phyloP scores from a whole-genome alignment of 2,113 vertebrate genomes.

The Prunella himalayana region DNA sequence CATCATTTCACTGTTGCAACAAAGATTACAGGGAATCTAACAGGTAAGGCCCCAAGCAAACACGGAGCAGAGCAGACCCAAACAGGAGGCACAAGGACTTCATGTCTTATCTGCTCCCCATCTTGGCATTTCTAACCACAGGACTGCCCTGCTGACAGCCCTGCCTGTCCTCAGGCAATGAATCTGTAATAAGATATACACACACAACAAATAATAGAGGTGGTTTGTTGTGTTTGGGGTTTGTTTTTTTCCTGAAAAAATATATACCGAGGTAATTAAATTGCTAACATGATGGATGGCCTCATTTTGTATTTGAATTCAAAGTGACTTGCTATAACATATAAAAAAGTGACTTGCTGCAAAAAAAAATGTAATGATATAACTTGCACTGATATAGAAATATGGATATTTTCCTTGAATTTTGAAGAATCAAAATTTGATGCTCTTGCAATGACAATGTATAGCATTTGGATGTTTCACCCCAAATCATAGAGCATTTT shows the following conservation, averaged over 20 bases:
- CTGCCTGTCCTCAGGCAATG: conserved; percentile 76
- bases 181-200: conserved; percentile 86
- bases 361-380: conserved; percentile 23
- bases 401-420: conserved; percentile 39
- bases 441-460: not conserved
- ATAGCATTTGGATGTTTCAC: not conserved
- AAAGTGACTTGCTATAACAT: conserved; percentile 72
- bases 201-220: conserved; percentile 78
- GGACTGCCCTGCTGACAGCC: conserved; percentile 69
- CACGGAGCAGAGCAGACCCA: not conserved
- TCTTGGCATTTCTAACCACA: conserved; percentile 70
- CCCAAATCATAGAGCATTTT: not conserved
- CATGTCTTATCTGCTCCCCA: conserved; percentile 72
- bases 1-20: conserved; percentile 72
- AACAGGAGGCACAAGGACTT: conserved; percentile 60
- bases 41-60: conserved; percentile 78
- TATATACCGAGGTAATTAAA: conserved; percentile 92
- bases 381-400: conserved; percentile 45
- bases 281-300: conserved; percentile 95
- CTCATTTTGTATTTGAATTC: conserved; percentile 85
- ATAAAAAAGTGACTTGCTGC: conserved; percentile 56
- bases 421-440: not conserved
- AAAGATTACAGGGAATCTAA: conserved; percentile 75
- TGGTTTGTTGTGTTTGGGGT: conserved; percentile 39
- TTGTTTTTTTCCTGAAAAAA: conserved; percentile 76